phyloP scores from a whole-genome alignment of 2,888 invertebrate genomes.

The Limnephilus auricula region DNA sequence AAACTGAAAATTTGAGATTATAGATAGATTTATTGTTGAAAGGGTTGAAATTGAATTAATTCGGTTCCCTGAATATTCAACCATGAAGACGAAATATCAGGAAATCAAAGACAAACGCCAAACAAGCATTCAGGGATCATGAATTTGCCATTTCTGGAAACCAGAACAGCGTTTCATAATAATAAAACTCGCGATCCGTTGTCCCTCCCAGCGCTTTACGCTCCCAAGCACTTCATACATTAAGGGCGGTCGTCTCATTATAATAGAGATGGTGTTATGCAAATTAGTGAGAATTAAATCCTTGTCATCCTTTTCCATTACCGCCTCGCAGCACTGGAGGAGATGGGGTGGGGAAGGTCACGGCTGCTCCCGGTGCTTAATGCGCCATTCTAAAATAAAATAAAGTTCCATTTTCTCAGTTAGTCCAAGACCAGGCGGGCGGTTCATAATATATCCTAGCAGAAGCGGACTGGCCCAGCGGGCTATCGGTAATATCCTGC shows the following conservation, averaged over 20 bases:
- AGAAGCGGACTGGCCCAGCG: not conserved
- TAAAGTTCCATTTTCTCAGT: not conserved
- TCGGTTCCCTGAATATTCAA: not conserved
- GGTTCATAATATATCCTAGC: not conserved
- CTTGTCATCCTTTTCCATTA: constrained; percentile 62
- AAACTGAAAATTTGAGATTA: not conserved
- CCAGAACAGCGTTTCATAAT: not conserved
- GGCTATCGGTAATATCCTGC: not conserved
- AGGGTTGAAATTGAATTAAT: not conserved
- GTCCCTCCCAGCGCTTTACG: constrained; percentile 37
- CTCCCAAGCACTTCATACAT: constrained; percentile 19
- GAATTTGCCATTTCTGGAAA: not conserved
- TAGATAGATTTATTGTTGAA: not conserved
- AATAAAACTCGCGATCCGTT: constrained; percentile 18
- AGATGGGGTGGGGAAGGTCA: not conserved
- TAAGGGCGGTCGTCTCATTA: constrained; percentile 54
- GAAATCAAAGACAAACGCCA: not conserved
- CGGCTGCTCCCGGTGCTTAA: constrained; percentile 10
- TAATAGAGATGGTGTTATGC: constrained; percentile 63
- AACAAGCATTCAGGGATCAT: not conserved
- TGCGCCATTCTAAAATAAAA: constrained; percentile 33
- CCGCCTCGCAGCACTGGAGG: constrained; percentile 26
- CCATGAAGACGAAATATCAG: not conserved
- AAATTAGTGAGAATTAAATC: constrained; percentile 63
- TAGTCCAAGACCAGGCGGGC: not conserved